Evolutionary conservation across 2,113 vertebrate species (phyloP), one percentile per base, ranked within the genome.

Genomic region (Dinomys branickii): DNA sequence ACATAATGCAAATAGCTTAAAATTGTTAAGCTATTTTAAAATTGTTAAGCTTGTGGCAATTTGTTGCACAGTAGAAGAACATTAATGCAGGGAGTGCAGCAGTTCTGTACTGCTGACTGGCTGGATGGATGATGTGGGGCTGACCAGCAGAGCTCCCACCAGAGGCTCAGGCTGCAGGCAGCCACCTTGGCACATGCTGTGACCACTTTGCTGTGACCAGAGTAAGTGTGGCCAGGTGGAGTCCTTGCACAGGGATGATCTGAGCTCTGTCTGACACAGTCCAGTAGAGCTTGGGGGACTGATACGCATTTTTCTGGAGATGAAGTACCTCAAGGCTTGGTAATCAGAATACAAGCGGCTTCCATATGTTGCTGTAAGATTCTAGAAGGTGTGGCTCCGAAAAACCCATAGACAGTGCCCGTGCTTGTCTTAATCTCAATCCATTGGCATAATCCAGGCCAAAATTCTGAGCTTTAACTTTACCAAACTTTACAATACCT

Each of bases 21-120:
- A n/a, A n/a, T n/a, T n/a, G n/a, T n/a, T n/a, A n/a, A n/a, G 13
- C 9, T 35, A 52, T 90, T 92, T 92, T 75, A 85, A 90, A 50
- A 41, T 33, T 67, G 35, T 47, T 65, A 81, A 28, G 1, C 81
- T 85, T 94, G 20, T 96, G 44, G 0, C 69, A 91, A 41, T 84
- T 91, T 71, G 3, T 85, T 85, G 71, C 4, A 59, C 0, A 85
- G n/a, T 7, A 81, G 56, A 61, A 59, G n/a, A 73, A 91, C 61
- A 81, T 35, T 54, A 96, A 85, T 61, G 41, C 3, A 73, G 3
- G 52, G 56, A 44, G 0, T 30, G 50, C 50, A 80, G 20, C 47
- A 11, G 24, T 65, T 26, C 26, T 44, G 0, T 12, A 73, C 8
- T 28, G 24, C 16, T 10, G 9, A 47, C 20, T 26, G 38, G 22